These are phyloP conservation scores for Neofelis nebulosa DNA, from an alignment of 2,113 vertebrate species.

Conservation along the genomic window DNA sequence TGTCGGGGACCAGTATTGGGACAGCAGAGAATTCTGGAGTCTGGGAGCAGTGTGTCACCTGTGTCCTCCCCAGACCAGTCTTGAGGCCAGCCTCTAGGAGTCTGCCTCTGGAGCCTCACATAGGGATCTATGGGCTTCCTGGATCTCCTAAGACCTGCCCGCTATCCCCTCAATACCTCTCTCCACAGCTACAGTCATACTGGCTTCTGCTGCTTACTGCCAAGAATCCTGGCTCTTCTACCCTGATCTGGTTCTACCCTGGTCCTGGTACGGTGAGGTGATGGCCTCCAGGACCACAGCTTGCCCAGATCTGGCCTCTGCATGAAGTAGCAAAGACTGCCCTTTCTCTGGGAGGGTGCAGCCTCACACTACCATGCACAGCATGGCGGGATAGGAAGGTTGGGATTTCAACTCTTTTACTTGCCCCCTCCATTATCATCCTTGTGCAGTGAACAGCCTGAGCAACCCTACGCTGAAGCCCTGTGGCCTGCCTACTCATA, in stretches of 20 bases:
- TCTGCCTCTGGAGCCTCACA: not conserved
- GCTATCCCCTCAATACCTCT: not conserved
- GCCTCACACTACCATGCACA: accelerated
- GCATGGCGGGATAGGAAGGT: not conserved
- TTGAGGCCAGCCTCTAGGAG: not conserved
- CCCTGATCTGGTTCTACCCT: not conserved
- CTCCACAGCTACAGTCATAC: not conserved
- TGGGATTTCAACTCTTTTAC: not conserved
- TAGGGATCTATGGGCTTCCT: not conserved
- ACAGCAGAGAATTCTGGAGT: not conserved
- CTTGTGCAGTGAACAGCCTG: not conserved
- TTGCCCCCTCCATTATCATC: not conserved
- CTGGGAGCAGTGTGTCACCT: accelerated
- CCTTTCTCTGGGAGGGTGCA: not conserved
- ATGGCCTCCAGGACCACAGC: not conserved
- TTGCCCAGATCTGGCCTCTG: not conserved
- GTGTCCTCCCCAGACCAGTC: not conserved
- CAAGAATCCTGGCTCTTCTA: not conserved
- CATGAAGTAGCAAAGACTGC: not conserved
- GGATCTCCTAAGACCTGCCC: not conserved
- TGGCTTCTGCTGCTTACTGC: not conserved
- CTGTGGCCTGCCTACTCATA: not conserved
- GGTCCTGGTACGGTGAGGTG: not conserved
- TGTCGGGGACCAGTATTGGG: too few relatives aligned
- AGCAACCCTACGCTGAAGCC: not conserved